Evolutionary conservation across 2,797 vertebrate species (phyloP), one percentile per base, ranked within the genome.

Genomic region (Halcyon chelicuti): DNA sequence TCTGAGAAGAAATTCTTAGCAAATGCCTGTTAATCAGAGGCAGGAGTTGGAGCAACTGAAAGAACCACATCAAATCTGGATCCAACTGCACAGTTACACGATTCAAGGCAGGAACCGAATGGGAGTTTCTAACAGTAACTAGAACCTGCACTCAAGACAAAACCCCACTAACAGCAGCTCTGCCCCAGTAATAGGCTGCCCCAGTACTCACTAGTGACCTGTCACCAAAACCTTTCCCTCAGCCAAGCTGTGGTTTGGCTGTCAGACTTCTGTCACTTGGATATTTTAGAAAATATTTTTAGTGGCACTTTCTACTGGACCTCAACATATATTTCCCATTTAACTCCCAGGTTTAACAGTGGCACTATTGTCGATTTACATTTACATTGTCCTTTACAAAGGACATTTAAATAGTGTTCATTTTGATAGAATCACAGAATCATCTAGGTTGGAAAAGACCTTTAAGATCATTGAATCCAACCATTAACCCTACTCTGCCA

Each of bases 11-110:
- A 83, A 73, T 81, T 75, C 84, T 82, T 80, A 70, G 23, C 49
- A 93, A 93, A 90, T 3, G 7, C 21, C n/a, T 91, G 28, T 61
- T 82, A 79, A 85, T 70, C 51, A 81, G 86, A 46, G 12, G 33
- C 72, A 93, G 21, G 79, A 73, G 25, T 1, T 70, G 26, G 19
- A 94, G 20, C 28, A 65, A 70, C 31, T 12, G 4, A 74, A 77
- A 49, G 35, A 44, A 83, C 31, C 37, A 47, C 13, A 51, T 39
- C 33, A 44, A 79, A 79, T 67, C 78, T 79, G 55, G 31, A 93
- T n/a, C 14, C 46, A 82, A 51, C 10, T 29, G 12, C 0, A 0
- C 5, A 9, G 6, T 73, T 94, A 66, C 23, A 85, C 35, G 33
- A 79, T 70, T 44, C 29, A 40, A 73, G 29, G 22, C 37, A 72